Conservation (phyloP, 2,113 vertebrate genomes). For the Stomatorhinus ivindoensis region DNA sequence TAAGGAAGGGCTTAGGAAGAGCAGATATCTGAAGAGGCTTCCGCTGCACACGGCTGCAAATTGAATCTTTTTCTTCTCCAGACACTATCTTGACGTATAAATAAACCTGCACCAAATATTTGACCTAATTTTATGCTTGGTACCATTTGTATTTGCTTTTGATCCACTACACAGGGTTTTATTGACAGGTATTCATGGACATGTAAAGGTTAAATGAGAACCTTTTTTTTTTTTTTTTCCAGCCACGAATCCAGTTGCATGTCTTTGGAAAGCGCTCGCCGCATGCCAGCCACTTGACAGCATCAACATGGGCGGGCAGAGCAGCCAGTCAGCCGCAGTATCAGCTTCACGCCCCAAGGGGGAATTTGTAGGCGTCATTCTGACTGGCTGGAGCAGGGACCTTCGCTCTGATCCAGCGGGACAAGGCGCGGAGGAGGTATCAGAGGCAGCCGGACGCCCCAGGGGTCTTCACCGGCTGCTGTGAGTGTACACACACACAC, state of each 20-base stretch:
- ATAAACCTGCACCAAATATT: neutral
- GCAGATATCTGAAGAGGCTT: constrained; percentile 46
- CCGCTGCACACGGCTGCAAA: constrained; percentile 31
- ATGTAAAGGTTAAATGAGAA: neutral
- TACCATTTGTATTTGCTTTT: neutral
- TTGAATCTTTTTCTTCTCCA: constrained; percentile 31
- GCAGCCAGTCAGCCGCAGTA: neutral
- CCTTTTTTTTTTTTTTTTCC: neutral
- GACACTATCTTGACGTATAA: constrained; percentile 15
- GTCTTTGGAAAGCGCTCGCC: neutral
- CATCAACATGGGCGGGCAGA: neutral
- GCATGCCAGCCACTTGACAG: too few species aligned
- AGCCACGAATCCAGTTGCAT: neutral
- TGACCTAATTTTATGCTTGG: neutral
- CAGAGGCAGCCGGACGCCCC: neutral
- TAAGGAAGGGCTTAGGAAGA: constrained; percentile 49
- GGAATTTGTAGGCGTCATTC: neutral
- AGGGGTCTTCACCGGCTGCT: neutral
- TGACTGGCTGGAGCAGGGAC: neutral
- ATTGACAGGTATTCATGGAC: neutral
- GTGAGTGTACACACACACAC: neutral
- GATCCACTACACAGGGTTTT: neutral
- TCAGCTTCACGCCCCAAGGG: neutral
- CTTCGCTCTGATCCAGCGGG: neutral
- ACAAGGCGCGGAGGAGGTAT: neutral